Evolutionary conservation across 2,888 invertebrate genomes (phyloP), one percentile per base, ranked within the genome.

Genomic region (Venusia cambrica): DNA sequence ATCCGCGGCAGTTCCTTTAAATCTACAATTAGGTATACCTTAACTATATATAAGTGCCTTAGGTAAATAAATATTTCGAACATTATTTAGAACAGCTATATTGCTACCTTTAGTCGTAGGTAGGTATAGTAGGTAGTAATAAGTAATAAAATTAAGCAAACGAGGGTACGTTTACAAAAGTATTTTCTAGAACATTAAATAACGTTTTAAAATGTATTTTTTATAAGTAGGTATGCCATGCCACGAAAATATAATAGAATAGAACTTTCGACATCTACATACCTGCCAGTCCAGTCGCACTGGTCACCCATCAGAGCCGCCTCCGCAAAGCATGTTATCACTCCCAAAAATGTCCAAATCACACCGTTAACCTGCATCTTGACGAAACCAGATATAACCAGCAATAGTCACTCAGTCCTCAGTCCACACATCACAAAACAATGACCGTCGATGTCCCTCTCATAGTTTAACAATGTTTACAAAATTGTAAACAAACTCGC

Each of bases 221-320:
- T 33, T 44, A 54, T 60, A 56, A 54, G 40, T 54, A n/a, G n/a
- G n/a, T n/a, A n/a, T n/a, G n/a, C n/a, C n/a, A 52, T 52, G 42
- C 38, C 51, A 42, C 36, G 13, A 36, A 44, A 54, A 53, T n/a
- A n/a, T n/a, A n/a, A n/a, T n/a, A 63, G 53, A 62, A 57, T 55
- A 54, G 51, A 58, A 40, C 39, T 56, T 60, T 57, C 48, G 30
- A 57, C 34, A 61, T 63, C 53, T 55, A 59, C 81, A 80, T 87
- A 91, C 91, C 91, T 91, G 87, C 91, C 91, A 57, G 88, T 89
- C 91, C 91, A 91, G 78, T 91, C 91, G 75, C 91, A 91, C 67
- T 90, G 90, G 66, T 91, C 91, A 57, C 91, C 91, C 73, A 91
- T 89, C 64, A 89, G 80, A 45, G 87, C 87, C 67, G 89, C 89